phyloP scores from a whole-genome alignment of 2,113 vertebrate genomes.

The Otolemur garnettii region DNA sequence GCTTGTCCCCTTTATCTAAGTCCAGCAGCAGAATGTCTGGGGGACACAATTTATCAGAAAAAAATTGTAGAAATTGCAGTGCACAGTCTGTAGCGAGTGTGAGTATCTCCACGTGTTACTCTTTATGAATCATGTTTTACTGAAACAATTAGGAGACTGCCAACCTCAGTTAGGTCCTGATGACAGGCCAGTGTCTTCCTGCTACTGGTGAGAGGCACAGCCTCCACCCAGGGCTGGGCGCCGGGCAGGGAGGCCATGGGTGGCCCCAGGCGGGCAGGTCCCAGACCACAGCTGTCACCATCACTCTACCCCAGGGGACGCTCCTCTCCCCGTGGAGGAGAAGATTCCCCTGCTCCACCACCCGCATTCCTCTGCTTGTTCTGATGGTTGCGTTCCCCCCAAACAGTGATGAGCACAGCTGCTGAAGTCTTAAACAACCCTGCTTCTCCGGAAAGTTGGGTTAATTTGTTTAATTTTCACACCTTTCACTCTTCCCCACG shows the following conservation, averaged over 20 bases:
- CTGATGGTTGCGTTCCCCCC: neutral
- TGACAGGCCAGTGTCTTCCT: neutral
- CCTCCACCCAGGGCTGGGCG: neutral
- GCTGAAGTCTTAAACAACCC: slow-evolving; percentile 22
- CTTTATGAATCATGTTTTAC: slow-evolving; percentile 74
- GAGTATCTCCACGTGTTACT: neutral
- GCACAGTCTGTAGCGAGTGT: neutral
- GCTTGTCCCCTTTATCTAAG: neutral
- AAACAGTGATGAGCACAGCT: slow-evolving; percentile 74
- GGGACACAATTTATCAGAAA: neutral
- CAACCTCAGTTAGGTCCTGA: slow-evolving; percentile 16
- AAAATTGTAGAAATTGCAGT: neutral
- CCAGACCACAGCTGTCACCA: fast-evolving
- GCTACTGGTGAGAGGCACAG: neutral
- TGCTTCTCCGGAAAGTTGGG: slow-evolving; percentile 79
- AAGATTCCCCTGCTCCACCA: fast-evolving
- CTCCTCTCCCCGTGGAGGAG: fast-evolving
- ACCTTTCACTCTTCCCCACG: slow-evolving; percentile 80
- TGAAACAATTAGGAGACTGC: slow-evolving; percentile 58
- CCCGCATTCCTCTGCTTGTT: fast-evolving
- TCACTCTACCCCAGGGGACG: fast-evolving
- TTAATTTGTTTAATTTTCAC: slow-evolving; percentile 89
- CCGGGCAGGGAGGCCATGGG: neutral
- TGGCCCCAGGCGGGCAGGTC: neutral
- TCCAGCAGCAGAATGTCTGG: fast-evolving